Percentiles rank a stretch among this genome's conserved stretches.
Evolutionary conservation across 2,888 invertebrate species (phyloP).

Genomic region (Cephus spinipes): DNA sequence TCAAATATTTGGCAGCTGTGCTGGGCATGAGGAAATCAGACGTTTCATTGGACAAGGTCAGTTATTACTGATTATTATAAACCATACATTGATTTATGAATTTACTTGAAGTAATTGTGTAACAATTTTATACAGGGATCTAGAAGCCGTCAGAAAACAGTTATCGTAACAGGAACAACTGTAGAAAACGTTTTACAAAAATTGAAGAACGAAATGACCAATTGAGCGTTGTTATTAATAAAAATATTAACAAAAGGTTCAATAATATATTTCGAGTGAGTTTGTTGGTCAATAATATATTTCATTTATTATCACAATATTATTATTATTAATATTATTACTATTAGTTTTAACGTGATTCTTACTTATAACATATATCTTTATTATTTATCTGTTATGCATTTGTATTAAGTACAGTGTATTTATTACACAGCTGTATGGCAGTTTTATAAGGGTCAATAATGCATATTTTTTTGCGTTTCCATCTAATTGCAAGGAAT

Average conservation of each 20-base stretch:
- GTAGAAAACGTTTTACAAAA: slow-evolving; percentile 66
- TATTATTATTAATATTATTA: slow-evolving; percentile 7
- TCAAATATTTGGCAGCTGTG: slow-evolving; percentile 78
- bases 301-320: slow-evolving; percentile 2
- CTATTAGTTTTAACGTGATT: neutral
- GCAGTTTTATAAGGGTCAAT: slow-evolving; percentile 23
- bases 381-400: neutral
- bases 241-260: slow-evolving; percentile 10
- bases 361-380: neutral
- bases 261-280: neutral
- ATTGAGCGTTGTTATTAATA: slow-evolving; percentile 6
- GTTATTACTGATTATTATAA: slow-evolving; percentile 23
- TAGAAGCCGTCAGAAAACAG: slow-evolving; percentile 71
- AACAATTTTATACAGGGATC: slow-evolving; percentile 65
- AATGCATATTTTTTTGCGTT: neutral
- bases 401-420: neutral
- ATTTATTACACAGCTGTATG: slow-evolving; percentile 30
- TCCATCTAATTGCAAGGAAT: neutral
- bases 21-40: slow-evolving; percentile 78
- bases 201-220: slow-evolving; percentile 61
- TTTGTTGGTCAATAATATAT: neutral
- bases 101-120: slow-evolving; percentile 6
- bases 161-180: slow-evolving; percentile 68
- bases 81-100: neutral
- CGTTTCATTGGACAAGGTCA: slow-evolving; percentile 74